Base-by-base conservation (phyloP, 1,140 invertebrate genomes). In the Orchestia grillus region DNA sequence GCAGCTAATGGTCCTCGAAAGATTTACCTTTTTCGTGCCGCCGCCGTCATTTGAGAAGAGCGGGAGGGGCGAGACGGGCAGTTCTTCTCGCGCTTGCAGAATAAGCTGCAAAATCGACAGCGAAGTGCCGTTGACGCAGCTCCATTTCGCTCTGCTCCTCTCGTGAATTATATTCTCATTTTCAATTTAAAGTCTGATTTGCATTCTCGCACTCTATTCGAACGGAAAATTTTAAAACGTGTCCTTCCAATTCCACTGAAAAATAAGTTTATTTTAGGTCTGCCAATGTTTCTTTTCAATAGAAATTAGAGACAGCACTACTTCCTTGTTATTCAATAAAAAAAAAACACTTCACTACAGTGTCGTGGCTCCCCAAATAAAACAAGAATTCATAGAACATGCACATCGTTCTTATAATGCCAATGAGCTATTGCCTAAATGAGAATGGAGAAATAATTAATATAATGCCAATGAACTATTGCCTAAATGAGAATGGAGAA, bases 11-110 rank as follows among this genome's bases (percentile, higher is more conserved):
- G 44, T 45, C 92, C 92, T 47, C 44, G 3, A 44, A 44, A 94
- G 44, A 94, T 94, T 94, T 94, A 40, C n/a, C 92, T 94, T 94
- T 40, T 94, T 44, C 43, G 45, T 36, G 41, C n/a, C n/a, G n/a
- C n/a, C 0, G 40, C 36, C 41, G 92, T 44, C 44, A 94, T 94
- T 47, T 94, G 92, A 45, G 43, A 45, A 44, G 0, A 28, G 44
- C 92, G 44, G 43, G 41, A 45, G 92, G 8, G 40, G 92, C 92
- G 23, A 19, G 47, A 94, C 36, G 44, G 36, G 40, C 45, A 47
- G 4, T 44, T 42, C n/a, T 90, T 90, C 15, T 43, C 36, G 62
- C 62, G 36, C 62, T 77, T 77, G 62, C 62, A 28, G 62, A 77
- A 23, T 15, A 15, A 77, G 62, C 3, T 8, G 62, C 1, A 15